These are phyloP conservation scores for Stomorhina lunata DNA, from an alignment of 2,888 invertebrate species.

Conservation along the genomic window DNA sequence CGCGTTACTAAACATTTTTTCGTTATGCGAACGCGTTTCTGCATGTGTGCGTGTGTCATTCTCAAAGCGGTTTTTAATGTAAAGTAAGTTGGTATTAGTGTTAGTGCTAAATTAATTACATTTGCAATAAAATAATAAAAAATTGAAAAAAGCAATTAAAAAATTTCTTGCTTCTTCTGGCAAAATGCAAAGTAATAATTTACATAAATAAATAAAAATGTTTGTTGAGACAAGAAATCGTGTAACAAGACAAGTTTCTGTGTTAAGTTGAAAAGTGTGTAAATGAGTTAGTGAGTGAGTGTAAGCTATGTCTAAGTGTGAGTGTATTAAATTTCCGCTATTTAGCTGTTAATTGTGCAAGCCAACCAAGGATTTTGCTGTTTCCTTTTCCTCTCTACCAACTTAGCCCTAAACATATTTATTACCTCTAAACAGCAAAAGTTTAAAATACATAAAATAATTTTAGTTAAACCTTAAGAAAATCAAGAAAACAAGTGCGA, in stretches of 20 bases:
- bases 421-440: not conserved
- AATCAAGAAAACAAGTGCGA: not conserved
- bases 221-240: no score
- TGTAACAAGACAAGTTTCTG: not conserved
- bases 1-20: slow-evolving; percentile 13
- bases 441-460: not conserved
- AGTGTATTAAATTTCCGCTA: slow-evolving; percentile 42
- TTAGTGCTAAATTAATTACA: slow-evolving; percentile 23
- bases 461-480: not conserved
- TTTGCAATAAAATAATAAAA: not conserved
- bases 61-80: not conserved
- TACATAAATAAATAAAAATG: not conserved
- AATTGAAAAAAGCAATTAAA: not conserved
- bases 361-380: slow-evolving; percentile 27
- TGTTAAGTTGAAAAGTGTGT: slow-evolving; percentile 13
- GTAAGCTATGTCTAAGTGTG: not conserved
- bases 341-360: slow-evolving; percentile 45
- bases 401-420: not conserved
- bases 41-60: not conserved
- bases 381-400: no score
- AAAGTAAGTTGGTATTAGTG: slow-evolving; percentile 25
- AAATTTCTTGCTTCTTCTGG: not conserved
- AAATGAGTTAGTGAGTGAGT: not conserved
- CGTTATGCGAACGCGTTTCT: no score
- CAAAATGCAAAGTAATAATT: not conserved